Base-by-base conservation (phyloP, 2,113 vertebrate species). In the Corythaeola cristata region DNA sequence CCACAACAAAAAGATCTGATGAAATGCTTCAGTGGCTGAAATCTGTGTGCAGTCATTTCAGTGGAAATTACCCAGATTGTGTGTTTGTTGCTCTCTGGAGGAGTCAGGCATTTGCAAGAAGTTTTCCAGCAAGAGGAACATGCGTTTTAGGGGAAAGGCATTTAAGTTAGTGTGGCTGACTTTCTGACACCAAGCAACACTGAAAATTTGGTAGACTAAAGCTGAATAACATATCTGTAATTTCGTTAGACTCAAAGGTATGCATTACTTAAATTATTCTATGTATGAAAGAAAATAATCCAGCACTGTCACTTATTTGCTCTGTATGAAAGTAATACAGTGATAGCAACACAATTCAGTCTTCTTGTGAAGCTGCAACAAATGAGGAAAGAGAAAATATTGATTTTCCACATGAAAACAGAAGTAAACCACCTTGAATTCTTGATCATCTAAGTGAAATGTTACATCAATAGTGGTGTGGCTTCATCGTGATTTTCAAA, bases 21-120 rank as follows among this genome's bases (percentile, higher is more conserved):
- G 96, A 98, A 97, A 96, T 97, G 97, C 88, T 96, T 97, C 93
- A 97, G 92, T 95, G 88, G 71, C 93, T 97, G 87, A 96, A 97
- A 96, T 97, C 88, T 96, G 84, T 88, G 74, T 27, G 15, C 87
- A 97, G 95, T 95, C 83, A 79, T 97, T 95, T 96, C 90, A 92
- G 73, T 97, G 91, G 90, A 97, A 98, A 97, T 97, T 93, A 90
- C 72, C 83, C 91, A 95, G 96, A 94, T 81, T 95, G 71, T 11
- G 11, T 92, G 85, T 96, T 96, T 92, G 87, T 95, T 96, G 73
- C 86, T 95, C 72, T 97, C 66, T 79, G 93, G 88, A 95, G 56
- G 58, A 97, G 86, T 89, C 77, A 86, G 68, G 68, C 76, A 78
- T 95, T 97, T 97, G 95, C 89, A 96, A 88, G 89, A 90, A 87